phyloP scores from a whole-genome alignment of 2,113 vertebrate genomes.

The Felis catus region F.catus_Fca126_mat1.0 CM031412.1:119867501-119868000 shows the following conservation, averaged over 20 bases:
- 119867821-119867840: background rate
- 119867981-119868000: background rate
- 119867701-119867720: background rate
- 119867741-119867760: background rate
- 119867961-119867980: background rate
- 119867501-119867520: background rate
- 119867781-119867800: background rate
- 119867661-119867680: background rate
- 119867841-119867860: background rate
- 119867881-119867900: background rate
- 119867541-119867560: background rate
- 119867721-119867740: background rate
- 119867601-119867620: background rate
- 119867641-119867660: background rate
- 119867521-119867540: background rate
- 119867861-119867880: background rate
- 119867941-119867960: background rate
- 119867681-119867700: background rate
- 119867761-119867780: background rate
- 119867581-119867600: background rate
- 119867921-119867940: background rate
- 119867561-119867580: background rate
- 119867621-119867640: background rate
- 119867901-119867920: background rate
- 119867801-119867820: background rate